A percentile compares a stretch with the other conserved stretches of the same genome.
Evolutionary conservation across 2,113 vertebrate species (phyloP).

Genomic region (Hypocryptadius cinnamomeus): DNA sequence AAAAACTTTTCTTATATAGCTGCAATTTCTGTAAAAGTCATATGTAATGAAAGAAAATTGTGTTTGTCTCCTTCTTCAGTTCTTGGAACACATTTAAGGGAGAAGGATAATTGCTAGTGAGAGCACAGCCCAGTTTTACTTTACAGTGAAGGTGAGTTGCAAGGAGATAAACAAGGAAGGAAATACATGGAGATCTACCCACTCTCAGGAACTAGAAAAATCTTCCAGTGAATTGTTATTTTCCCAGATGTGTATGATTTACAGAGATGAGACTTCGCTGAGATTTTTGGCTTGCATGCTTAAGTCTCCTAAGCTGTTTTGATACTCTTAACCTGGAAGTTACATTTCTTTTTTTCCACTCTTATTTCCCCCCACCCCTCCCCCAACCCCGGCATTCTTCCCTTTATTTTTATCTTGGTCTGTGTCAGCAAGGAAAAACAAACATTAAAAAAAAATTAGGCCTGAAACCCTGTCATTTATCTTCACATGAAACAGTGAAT

Average conservation of each 20-base stretch:
- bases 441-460: background rate
- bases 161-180: conserved; percentile 14
- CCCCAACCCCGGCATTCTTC: background rate
- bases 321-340: background rate
- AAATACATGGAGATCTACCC: background rate
- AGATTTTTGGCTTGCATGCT: background rate
- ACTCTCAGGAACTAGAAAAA: background rate
- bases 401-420: background rate
- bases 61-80: background rate
- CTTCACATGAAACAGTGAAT: background rate
- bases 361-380: background rate
- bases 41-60: conserved; percentile 37
- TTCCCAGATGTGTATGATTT: background rate
- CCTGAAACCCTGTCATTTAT: background rate
- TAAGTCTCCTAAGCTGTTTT: background rate
- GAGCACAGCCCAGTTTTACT: background rate
- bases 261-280: background rate
- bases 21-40: conserved; percentile 5
- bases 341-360: background rate
- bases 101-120: conserved; percentile 19
- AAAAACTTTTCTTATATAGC: background rate
- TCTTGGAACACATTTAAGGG: conserved; percentile 8
- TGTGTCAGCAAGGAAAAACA: background rate
- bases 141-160: background rate
- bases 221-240: background rate